Evolutionary conservation across 2,113 vertebrate genomes (phyloP), one percentile per base, ranked within the genome.

Genomic region (Pomatorhinus ruficollis): DNA sequence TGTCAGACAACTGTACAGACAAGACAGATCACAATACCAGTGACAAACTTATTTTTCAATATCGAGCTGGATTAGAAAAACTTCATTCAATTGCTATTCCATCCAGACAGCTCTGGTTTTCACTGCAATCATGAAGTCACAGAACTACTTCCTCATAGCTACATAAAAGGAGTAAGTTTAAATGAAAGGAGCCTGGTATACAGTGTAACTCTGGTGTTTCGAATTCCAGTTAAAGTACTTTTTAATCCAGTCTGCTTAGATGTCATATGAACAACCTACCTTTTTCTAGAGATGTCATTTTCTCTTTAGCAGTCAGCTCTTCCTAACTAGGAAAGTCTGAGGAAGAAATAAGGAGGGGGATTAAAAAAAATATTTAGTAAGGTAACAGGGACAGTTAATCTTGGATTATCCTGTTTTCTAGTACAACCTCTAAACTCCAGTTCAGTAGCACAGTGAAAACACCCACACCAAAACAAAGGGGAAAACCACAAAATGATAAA

Each of bases 221-320:
- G 49, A 71, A 76, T 50, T 61, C 19, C 37, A 47, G 5, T 84
- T 45, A 44, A 85, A 79, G 33, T 30, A 42, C 20, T 66, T 87
- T 79, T 56, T n/a, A 86, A 83, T 65, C 13, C 15, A 45, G 10
- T 35, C 65, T 75, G 30, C 10, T 82, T 33, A 84, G 15, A 14
- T 9, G 20, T 11, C 37, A 49, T 19, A 27, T 6, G 22, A 89
- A 69, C 5, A 44, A 95, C 91, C 11, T 75, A 97, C 96, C 94
- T 95, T 97, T 96, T 92, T 94, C 96, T 70, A 86, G 19, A 77
- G 95, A 89, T 20, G 92, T 50, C 96, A 97, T 97, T 66, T 97
- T 95, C 76, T 89, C 86, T 59, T 88, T 25, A 66, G 71, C 57
- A 64, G 60, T 39, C 76, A 89, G 68, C 19, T 86, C 76, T 88